A percentile compares a stretch with the other conserved stretches of the same genome.
Conservation (phyloP, 2,888 invertebrate species). For the Leptinotarsa rubiginosa region DNA sequence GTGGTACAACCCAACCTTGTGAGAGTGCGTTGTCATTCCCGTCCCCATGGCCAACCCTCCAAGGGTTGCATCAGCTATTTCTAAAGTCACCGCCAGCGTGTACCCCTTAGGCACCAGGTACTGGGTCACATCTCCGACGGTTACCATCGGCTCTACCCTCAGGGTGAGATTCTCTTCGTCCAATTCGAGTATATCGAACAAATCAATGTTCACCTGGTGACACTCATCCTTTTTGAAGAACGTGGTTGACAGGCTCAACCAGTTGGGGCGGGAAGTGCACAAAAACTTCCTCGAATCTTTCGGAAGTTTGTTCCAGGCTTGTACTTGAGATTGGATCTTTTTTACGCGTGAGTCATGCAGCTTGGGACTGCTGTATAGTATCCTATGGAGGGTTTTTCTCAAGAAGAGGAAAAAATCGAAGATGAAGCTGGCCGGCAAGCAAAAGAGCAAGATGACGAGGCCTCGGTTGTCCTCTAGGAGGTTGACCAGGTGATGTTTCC, state of each 20-base stretch:
- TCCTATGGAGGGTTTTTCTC: conserved; percentile 63
- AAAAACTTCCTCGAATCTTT: conserved; percentile 68
- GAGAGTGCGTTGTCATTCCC: conserved; percentile 81
- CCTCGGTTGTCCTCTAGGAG: conserved; percentile 74
- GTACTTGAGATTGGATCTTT: conserved; percentile 69
- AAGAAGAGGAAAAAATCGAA: conserved; percentile 68
- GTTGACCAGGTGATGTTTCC: conserved; percentile 62
- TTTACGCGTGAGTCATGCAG: conserved; percentile 67
- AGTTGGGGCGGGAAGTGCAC: conserved; percentile 77
- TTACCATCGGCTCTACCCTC: conserved; percentile 76
- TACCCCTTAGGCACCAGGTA: conserved; percentile 75
- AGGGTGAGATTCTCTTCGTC: conserved; percentile 72
- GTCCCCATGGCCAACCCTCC: conserved; percentile 78
- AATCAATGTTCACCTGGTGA: conserved; percentile 73
- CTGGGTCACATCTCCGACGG: conserved; percentile 75
- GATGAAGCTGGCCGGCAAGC: conserved; percentile 75
- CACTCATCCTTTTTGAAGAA: conserved; percentile 76
- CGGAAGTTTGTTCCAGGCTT: conserved; percentile 69
- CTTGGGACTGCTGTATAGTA: conserved; percentile 62
- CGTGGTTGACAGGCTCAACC: conserved; percentile 76
- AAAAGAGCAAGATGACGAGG: conserved; percentile 74
- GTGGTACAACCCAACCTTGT: conserved; percentile 77
- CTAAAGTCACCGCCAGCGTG: conserved; percentile 76
- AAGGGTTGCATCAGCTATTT: conserved; percentile 76
- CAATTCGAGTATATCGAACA: conserved; percentile 73